phyloP scores from a whole-genome alignment of 2,888 invertebrate genomes.

The Axea sp. region DNA sequence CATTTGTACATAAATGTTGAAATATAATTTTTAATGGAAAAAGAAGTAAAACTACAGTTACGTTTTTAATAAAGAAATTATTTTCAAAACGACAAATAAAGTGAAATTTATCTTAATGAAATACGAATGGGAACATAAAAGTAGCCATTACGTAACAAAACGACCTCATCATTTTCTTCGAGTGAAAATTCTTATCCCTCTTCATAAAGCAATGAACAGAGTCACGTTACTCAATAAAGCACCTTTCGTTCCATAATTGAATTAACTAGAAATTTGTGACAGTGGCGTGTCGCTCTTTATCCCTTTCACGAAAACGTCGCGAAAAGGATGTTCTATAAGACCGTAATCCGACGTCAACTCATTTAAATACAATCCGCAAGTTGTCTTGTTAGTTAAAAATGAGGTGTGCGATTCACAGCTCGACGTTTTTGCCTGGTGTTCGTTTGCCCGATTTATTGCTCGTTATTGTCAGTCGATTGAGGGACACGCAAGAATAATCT shows the following conservation, averaged over 20 bases:
- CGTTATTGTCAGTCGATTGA: slow-evolving; percentile 13
- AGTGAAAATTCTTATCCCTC: neutral
- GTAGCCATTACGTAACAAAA: no score
- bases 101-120: no score
- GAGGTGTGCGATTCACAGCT: neutral
- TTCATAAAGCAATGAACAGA: neutral
- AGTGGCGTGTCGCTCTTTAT: slow-evolving; percentile 1
- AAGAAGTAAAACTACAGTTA: no score
- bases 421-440: neutral
- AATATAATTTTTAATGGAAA: no score
- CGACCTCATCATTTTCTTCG: no score
- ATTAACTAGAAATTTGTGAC: neutral
- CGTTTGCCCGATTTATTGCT: slow-evolving; percentile 6
- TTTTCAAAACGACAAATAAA: no score
- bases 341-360: neutral
- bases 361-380: neutral
- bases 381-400: neutral
- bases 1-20: no score
- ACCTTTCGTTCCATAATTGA: slow-evolving; percentile 1
- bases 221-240: slow-evolving; percentile 5
- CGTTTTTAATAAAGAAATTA: no score
- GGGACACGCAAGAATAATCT: slow-evolving; percentile 14
- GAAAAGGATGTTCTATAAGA: neutral
- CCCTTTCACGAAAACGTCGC: no score
- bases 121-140: no score